A percentile compares a stretch with the other conserved stretches of the same genome.
These are phyloP conservation scores for Siderastrea siderea DNA, from an alignment of 92 coral and sea anemone species.

Conservation along the genomic window DNA sequence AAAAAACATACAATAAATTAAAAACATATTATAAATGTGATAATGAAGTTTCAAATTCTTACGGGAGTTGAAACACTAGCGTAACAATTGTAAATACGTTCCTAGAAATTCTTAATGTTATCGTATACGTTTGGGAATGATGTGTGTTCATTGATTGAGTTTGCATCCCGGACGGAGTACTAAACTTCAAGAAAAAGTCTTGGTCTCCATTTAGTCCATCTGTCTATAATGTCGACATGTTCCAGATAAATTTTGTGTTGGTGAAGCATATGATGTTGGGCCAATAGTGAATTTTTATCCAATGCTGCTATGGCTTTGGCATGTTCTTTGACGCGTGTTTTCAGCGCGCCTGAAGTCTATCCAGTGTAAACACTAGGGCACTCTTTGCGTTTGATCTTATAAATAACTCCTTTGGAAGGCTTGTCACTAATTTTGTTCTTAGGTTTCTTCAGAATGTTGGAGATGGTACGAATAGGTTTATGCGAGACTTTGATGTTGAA, in stretches of 20 bases:
- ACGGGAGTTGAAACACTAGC: background rate
- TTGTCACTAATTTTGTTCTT: background rate
- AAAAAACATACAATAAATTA: background rate
- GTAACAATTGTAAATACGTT: background rate
- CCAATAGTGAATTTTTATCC: constrained; percentile 41
- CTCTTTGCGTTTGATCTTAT: background rate
- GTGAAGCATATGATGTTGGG: constrained; percentile 36
- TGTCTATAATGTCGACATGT: constrained; percentile 39
- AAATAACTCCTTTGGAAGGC: background rate
- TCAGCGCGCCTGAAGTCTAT: constrained; percentile 1
- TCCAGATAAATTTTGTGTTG: constrained; percentile 21
- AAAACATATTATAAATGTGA: background rate
- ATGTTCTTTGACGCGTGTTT: constrained; percentile 22
- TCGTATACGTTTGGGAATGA: background rate
- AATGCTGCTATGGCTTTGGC: constrained; percentile 17
- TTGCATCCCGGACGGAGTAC: constrained; percentile 37
- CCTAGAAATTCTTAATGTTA: background rate
- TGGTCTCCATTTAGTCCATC: constrained; percentile 25
- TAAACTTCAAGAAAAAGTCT: constrained; percentile 54
- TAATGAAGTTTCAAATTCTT: no score
- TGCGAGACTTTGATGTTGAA: background rate
- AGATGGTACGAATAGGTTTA: background rate
- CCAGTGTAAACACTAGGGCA: background rate
- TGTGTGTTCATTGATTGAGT: constrained; percentile 45
- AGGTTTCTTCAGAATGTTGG: background rate